These are phyloP conservation scores for Eleutherodactylus coqui DNA, from an alignment of 2,797 vertebrate genomes.

Conservation along the genomic window DNA sequence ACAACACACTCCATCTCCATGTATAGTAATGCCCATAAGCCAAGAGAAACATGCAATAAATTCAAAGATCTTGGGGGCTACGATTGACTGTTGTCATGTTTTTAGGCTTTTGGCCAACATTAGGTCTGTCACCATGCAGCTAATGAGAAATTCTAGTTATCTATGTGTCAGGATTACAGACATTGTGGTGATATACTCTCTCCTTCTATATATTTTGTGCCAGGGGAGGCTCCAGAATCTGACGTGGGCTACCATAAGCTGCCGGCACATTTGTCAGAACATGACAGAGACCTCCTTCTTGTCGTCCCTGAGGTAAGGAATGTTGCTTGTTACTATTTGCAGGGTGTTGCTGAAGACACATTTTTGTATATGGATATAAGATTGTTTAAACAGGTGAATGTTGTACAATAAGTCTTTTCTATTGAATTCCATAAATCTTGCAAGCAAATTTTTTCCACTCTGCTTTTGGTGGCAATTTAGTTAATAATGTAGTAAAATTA, in stretches of 20 bases:
- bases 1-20: too few relatives aligned
- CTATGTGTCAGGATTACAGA: too few relatives aligned
- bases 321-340: neutral
- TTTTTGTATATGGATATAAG: neutral
- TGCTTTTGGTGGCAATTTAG: neutral
- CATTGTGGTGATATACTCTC: too few relatives aligned
- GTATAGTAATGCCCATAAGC: too few relatives aligned
- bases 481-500: neutral
- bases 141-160: neutral
- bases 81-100: too few relatives aligned
- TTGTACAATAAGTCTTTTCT: too few relatives aligned
- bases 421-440: neutral
- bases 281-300: constrained; percentile 81
- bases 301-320: constrained; percentile 87
- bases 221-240: constrained; percentile 77
- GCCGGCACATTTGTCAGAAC: constrained; percentile 82
- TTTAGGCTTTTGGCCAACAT: too few relatives aligned
- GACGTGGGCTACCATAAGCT: constrained; percentile 72
- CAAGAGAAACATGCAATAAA: too few relatives aligned
- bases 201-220: neutral
- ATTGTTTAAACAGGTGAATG: neutral
- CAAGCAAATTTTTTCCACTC: neutral
- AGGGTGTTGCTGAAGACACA: neutral
- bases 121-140: neutral
- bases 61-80: too few relatives aligned